Conservation (phyloP, 1,140 invertebrate genomes). For the Stegodyphus mimosarum region DNA sequence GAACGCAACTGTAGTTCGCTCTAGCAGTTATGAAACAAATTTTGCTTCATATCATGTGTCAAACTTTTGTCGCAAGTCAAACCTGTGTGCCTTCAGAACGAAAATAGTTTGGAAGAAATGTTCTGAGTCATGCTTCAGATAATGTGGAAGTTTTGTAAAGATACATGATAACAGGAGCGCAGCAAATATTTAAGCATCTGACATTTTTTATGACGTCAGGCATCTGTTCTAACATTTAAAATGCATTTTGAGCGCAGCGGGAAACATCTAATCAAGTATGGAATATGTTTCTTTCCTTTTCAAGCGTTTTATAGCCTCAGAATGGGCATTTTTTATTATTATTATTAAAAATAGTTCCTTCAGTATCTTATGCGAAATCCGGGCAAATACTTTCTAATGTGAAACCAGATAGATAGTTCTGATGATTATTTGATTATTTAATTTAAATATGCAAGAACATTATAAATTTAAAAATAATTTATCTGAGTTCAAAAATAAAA, state of each 20-base stretch:
- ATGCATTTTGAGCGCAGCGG: conserved; percentile 11
- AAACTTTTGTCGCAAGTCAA: too few species aligned
- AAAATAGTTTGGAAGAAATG: background rate
- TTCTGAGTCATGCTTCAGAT: background rate
- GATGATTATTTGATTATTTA: too few species aligned
- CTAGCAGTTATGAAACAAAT: too few species aligned
- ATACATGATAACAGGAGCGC: conserved; percentile 33
- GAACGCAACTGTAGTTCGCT: too few species aligned
- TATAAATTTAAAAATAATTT: too few species aligned
- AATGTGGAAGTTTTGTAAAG: conserved; percentile 9
- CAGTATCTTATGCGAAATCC: background rate
- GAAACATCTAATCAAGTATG: background rate
- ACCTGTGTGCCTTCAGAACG: too few species aligned
- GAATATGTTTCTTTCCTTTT: background rate
- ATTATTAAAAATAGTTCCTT: background rate
- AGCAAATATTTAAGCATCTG: conserved; percentile 25
- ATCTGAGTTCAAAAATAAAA: background rate
- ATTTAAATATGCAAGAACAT: too few species aligned
- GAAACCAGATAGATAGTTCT: too few species aligned
- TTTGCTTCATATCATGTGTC: too few species aligned
- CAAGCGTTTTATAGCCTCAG: background rate
- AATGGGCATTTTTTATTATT: background rate
- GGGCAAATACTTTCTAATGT: background rate
- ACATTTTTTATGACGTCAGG: conserved; percentile 55
- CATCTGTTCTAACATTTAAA: conserved; percentile 43